Evolutionary conservation across 2,888 invertebrate genomes (phyloP).

Genomic region (Theretra japonica): DNA sequence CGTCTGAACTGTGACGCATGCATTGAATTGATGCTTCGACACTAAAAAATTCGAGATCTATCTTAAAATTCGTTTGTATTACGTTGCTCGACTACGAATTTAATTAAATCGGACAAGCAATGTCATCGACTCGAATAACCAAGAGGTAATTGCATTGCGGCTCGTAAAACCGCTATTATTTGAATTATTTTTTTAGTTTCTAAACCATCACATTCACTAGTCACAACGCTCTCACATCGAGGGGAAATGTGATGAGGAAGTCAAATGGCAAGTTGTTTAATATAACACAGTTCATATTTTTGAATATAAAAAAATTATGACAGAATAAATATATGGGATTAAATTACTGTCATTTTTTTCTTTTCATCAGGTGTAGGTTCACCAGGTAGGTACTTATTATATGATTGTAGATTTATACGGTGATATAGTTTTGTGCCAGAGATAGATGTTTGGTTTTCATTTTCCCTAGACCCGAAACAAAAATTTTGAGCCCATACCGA

Average conservation of each 20-base stretch:
- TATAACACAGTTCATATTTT: neutral
- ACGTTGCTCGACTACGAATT: neutral
- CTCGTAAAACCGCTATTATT: slow-evolving; percentile 8
- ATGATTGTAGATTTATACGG: too few species aligned
- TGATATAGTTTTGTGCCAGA: too few species aligned
- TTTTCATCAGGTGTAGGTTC: too few species aligned
- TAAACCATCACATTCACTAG: slow-evolving; percentile 1
- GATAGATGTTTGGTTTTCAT: too few species aligned
- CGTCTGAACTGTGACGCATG: too few species aligned
- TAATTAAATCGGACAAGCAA: slow-evolving; percentile 15
- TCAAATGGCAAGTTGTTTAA: slow-evolving; percentile 10
- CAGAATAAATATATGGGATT: too few species aligned
- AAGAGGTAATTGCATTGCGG: neutral
- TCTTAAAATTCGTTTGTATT: neutral
- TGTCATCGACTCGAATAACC: slow-evolving; percentile 18
- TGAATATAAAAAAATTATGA: too few species aligned
- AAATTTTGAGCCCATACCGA: too few species aligned
- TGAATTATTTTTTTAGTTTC: slow-evolving; percentile 5
- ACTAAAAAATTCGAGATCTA: neutral
- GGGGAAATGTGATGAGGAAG: slow-evolving; percentile 6
- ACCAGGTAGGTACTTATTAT: too few species aligned
- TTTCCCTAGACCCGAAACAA: too few species aligned
- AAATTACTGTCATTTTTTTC: too few species aligned
- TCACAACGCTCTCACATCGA: neutral
- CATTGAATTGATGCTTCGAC: neutral